Conservation (phyloP, 2,113 vertebrate species). For the Clarias batrachus region DNA sequence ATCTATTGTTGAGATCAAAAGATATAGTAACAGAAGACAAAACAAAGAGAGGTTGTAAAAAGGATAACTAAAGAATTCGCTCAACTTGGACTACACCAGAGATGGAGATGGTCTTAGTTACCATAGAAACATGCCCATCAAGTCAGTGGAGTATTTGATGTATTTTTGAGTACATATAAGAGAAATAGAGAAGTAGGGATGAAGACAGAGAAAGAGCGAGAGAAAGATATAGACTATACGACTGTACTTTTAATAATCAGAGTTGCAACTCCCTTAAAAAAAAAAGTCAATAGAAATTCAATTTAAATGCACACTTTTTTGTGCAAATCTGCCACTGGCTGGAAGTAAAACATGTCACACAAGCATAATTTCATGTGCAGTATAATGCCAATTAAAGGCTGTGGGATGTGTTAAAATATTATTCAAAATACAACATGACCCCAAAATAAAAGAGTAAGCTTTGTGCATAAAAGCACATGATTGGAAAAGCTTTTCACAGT, state of each 20-base stretch:
- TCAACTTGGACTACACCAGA: slow-evolving; percentile 28
- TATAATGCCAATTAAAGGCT: neutral
- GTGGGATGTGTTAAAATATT: neutral
- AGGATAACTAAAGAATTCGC: slow-evolving; percentile 20
- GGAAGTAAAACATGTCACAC: neutral
- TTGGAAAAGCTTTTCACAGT: neutral
- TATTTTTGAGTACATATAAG: slow-evolving; percentile 6
- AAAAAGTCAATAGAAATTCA: neutral
- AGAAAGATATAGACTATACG: neutral
- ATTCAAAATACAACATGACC: neutral
- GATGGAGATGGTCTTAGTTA: slow-evolving; percentile 52
- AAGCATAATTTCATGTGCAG: neutral
- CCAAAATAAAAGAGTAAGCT: neutral
- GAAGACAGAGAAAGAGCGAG: neutral
- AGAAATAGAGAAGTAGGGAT: neutral
- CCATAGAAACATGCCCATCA: slow-evolving; percentile 61
- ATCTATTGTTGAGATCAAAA: slow-evolving; percentile 25
- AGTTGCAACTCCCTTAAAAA: neutral
- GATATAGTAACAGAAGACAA: neutral
- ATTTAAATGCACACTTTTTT: neutral
- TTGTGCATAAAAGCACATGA: neutral
- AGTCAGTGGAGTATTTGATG: slow-evolving; percentile 38
- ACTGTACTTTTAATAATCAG: neutral
- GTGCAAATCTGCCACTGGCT: neutral
- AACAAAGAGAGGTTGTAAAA: slow-evolving; percentile 2